A percentile compares a stretch with the other conserved stretches of the same genome.
Evolutionary conservation across 2,888 invertebrate genomes (phyloP).

Genomic region (Troides aeacus): DNA sequence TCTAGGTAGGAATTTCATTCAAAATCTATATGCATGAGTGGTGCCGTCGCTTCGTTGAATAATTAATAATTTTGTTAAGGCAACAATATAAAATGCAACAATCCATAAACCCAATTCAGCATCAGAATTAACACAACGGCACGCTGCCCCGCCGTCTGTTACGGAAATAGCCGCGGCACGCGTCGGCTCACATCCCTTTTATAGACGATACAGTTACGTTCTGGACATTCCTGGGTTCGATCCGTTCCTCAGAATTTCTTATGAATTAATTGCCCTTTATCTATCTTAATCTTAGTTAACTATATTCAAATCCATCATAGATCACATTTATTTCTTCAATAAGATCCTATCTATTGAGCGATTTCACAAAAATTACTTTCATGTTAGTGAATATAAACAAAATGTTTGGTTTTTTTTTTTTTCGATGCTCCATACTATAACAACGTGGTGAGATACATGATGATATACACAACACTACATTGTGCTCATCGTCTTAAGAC

Average conservation of each 20-base stretch:
- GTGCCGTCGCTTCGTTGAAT: not conserved
- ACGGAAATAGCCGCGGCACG: conserved; percentile 22
- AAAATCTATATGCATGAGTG: too few relatives aligned
- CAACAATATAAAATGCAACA: not conserved
- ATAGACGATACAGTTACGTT: conserved; percentile 52
- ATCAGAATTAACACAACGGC: conserved; percentile 11
- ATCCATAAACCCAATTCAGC: conserved; percentile 13
- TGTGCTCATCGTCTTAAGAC: too few relatives aligned
- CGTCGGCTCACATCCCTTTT: conserved; percentile 44
- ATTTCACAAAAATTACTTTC: too few relatives aligned
- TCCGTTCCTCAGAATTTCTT: conserved; percentile 29
- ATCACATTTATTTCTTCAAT: too few relatives aligned
- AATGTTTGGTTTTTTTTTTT: too few relatives aligned
- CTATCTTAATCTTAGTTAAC: conserved; percentile 14
- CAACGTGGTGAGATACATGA: too few relatives aligned
- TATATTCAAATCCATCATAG: too few relatives aligned
- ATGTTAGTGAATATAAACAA: too few relatives aligned
- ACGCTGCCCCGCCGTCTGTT: conserved; percentile 16
- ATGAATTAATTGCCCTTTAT: conserved; percentile 45
- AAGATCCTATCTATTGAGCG: too few relatives aligned
- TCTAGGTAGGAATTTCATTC: too few relatives aligned
- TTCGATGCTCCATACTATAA: too few relatives aligned
- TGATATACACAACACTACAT: too few relatives aligned
- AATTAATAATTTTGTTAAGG: not conserved
- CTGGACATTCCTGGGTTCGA: conserved; percentile 44